A percentile compares a stretch with the other conserved stretches of the same genome.
Conservation (phyloP, 2,797 vertebrate genomes). For the Cirrhinus molitorella region DNA sequence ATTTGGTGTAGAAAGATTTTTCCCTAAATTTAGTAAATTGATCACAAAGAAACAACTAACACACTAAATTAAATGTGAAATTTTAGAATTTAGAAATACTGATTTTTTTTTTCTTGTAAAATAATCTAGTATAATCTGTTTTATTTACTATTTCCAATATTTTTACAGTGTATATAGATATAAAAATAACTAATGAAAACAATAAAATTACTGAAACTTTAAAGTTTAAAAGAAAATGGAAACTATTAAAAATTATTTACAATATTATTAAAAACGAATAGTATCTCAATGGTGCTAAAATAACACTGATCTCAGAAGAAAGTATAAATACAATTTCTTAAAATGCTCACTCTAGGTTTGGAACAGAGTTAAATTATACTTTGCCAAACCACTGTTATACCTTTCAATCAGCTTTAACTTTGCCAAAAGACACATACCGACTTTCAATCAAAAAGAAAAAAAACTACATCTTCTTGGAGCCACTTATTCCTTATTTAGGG, state of each 20-base stretch:
- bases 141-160: too few species aligned
- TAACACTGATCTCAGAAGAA: conserved; percentile 7
- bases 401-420: conserved; percentile 17
- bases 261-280: neutral
- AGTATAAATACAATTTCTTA: neutral
- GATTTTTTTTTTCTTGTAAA: neutral
- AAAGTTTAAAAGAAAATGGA: neutral
- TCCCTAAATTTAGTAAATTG: neutral
- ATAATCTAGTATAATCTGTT: neutral
- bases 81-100: neutral
- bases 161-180: too few species aligned
- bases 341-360: conserved; percentile 16
- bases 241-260: neutral
- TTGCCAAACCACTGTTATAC: conserved; percentile 30
- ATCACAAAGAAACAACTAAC: neutral
- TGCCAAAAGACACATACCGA: conserved; percentile 22
- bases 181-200: too few species aligned
- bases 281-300: neutral
- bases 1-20: neutral
- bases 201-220: neutral
- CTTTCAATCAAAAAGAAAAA: conserved; percentile 6
- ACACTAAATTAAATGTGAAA: neutral
- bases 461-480: neutral
- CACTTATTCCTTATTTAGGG: conserved; percentile 12
- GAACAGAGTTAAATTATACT: neutral